Conservation (phyloP, 2,888 invertebrate species). For the Exocentrus adspersus region DNA sequence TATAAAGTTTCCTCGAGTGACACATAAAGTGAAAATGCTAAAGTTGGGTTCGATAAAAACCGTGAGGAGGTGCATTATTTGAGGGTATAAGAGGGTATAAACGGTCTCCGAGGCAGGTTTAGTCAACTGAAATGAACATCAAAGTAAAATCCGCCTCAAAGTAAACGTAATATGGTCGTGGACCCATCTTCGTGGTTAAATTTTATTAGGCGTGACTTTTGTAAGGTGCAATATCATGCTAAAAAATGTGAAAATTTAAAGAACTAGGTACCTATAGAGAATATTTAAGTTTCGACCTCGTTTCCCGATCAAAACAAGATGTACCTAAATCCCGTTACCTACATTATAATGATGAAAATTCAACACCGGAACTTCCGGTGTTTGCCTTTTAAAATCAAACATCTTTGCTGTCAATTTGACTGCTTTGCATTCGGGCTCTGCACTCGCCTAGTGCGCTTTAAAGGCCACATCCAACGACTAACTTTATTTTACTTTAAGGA, state of each 20-base stretch:
- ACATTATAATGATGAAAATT: conserved; percentile 12
- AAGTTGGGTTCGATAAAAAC: conserved; percentile 35
- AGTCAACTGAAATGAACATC: conserved; percentile 29
- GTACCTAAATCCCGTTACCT: conserved; percentile 10
- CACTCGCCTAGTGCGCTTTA: conserved; percentile 5
- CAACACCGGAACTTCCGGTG: neutral
- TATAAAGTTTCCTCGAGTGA: conserved; percentile 36
- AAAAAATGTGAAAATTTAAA: too few relatives aligned
- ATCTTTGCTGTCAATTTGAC: conserved; percentile 18
- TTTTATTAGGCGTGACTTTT: conserved; percentile 12
- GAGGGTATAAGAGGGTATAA: conserved; percentile 20
- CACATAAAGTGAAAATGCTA: conserved; percentile 40
- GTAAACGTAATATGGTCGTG: conserved; percentile 9
- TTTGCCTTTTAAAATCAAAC: conserved; percentile 9
- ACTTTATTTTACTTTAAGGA: conserved; percentile 1
- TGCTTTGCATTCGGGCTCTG: conserved; percentile 10
- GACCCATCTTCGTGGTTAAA: neutral
- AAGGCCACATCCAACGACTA: conserved; percentile 7
- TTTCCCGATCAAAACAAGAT: conserved; percentile 9
- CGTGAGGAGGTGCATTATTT: conserved; percentile 30
- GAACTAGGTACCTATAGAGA: neutral
- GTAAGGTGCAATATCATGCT: conserved; percentile 6
- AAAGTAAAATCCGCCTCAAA: conserved; percentile 16
- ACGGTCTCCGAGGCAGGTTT: conserved; percentile 17
- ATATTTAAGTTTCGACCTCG: neutral